Evolutionary conservation across 2,113 vertebrate species (phyloP), one percentile per base, ranked within the genome.

Genomic region (Phalacrocorax carbo): DNA sequence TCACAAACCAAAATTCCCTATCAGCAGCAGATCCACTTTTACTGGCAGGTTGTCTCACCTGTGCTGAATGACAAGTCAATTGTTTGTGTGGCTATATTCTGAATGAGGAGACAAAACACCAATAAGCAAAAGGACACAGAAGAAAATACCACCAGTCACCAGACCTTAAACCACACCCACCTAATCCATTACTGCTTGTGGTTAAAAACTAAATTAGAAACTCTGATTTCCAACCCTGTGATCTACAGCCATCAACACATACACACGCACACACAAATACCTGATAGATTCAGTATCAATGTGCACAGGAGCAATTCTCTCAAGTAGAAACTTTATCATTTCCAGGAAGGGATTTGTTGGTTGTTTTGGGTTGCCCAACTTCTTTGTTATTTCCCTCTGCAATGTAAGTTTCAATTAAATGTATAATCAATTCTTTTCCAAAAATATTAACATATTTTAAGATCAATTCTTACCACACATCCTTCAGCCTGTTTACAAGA

Each of bases 261-360:
- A 65, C 40, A 79, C 38, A 65, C 38, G 76, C n/a, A 82, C 17
- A 91, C 9, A 85, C 77, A 57, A 91, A 57, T 98, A 99, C 98
- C 98, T 99, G 97, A 99, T 98, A 61, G 98, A 98, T 90, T 98
- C 98, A 15, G 98, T 98, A 95, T 99, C 98, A 90, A 99, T 99
- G 93, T 99, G 98, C 46, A 98, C 98, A 42, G 98, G 98, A 51
- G 98, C 98, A 92, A 99, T 99, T 88, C 99, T 98, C 96, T 99
- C 99, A 80, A 99, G 95, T 80, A 99, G 98, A 96, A 99, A 99
- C 85, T 99, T 99, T 93, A 99, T 98, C 99, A 99, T 99, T 97
- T 99, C 98, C 94, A 99, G 91, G 93, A 99, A 99, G 49, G 99
- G 99, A 94, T 99, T 99, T 94, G 98, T 99, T 88, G 98, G 98